Percentiles rank a stretch among this genome's conserved stretches.
phyloP scores from a whole-genome alignment of 2,888 invertebrate species.

The Oscheius sp. region DNA sequence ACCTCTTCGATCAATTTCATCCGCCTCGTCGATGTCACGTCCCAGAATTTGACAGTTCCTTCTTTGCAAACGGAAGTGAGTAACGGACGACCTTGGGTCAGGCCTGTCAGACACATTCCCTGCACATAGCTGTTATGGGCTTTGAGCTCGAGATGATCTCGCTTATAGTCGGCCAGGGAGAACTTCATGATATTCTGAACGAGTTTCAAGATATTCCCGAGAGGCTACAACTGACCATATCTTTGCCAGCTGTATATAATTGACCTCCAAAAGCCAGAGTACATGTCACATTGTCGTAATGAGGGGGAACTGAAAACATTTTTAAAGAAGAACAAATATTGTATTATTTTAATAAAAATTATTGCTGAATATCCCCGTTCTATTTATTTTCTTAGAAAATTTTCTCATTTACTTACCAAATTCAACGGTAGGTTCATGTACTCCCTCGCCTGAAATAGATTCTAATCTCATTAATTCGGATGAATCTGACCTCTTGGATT shows the following conservation, averaged over 20 bases:
- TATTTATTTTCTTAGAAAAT: no score
- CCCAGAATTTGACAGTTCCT: constrained; percentile 84
- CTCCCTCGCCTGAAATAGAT: constrained; percentile 37
- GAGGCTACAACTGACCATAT: constrained; percentile 76
- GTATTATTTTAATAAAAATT: no score
- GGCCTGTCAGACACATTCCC: constrained; percentile 40
- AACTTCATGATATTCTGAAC: constrained; percentile 67
- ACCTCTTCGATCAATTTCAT: constrained; percentile 75
- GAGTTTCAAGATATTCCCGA: background rate
- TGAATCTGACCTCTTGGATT: background rate
- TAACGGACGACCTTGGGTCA: constrained; percentile 20
- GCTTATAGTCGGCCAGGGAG: constrained; percentile 56
- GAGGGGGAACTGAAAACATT: no score
- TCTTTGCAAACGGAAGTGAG: constrained; percentile 80
- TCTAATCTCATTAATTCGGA: no score
- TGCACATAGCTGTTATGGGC: constrained; percentile 61
- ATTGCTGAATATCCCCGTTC: no score
- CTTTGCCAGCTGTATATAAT: constrained; percentile 86
- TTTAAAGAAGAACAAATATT: no score
- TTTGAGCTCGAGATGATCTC: constrained; percentile 60
- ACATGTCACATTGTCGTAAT: constrained; percentile 89
- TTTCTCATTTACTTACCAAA: no score
- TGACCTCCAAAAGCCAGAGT: constrained; percentile 76
- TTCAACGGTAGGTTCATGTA: constrained; percentile 77
- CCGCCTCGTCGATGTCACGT: constrained; percentile 79